A percentile compares a stretch with the other conserved stretches of the same genome.
These are phyloP conservation scores for Pterois miles DNA, from an alignment of 2,797 vertebrate species.

Conservation along the genomic window DNA sequence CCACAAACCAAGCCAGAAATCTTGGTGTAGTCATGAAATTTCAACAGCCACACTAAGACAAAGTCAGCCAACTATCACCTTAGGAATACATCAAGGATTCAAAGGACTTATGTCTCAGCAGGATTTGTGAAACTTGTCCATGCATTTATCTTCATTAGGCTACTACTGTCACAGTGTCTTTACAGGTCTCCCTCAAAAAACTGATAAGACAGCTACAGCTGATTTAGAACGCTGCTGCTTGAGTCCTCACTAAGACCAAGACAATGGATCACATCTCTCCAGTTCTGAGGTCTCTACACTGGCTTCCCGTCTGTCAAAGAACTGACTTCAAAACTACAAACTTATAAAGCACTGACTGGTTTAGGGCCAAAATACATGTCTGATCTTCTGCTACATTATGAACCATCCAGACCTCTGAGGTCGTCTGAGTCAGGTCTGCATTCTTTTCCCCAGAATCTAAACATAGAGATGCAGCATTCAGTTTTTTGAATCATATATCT, in stretches of 20 bases:
- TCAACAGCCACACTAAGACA: not conserved
- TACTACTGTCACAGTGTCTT: not conserved
- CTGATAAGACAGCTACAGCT: not conserved
- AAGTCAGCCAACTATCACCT: not conserved
- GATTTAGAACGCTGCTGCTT: not conserved
- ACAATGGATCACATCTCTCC: not conserved
- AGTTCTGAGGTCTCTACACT: not conserved
- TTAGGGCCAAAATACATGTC: not conserved
- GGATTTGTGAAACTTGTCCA: not conserved
- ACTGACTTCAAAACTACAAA: too few relatives aligned
- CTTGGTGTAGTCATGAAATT: not conserved
- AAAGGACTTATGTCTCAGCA: not conserved
- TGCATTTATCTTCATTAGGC: not conserved
- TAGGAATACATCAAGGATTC: not conserved
- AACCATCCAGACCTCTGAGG: not conserved
- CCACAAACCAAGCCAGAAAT: not conserved
- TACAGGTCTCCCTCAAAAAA: not conserved
- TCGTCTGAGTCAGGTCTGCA: not conserved
- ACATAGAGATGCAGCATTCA: not conserved
- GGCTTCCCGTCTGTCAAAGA: not conserved
- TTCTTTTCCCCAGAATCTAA: not conserved
- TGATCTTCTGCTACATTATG: not conserved
- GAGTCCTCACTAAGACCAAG: not conserved
- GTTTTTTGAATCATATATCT: not conserved
- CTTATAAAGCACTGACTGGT: not conserved